These are phyloP conservation scores for Micromys minutus DNA, from an alignment of 2,113 vertebrate species.

Conservation along the genomic window DNA sequence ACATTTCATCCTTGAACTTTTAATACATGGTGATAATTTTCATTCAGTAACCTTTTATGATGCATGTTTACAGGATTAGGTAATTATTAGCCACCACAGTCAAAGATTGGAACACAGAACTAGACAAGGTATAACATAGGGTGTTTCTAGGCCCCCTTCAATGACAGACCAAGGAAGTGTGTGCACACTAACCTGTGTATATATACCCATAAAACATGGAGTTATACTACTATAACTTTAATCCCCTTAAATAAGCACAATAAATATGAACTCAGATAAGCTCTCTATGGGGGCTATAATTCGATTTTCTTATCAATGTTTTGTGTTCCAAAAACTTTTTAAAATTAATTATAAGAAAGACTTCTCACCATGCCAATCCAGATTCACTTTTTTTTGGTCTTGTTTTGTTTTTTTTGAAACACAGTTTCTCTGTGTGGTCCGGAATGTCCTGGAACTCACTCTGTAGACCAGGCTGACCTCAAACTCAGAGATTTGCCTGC, in stretches of 20 bases:
- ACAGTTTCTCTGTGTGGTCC: not conserved
- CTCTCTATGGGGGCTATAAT: not conserved
- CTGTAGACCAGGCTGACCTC: not conserved
- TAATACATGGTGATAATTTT: not conserved
- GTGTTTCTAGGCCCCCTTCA: not conserved
- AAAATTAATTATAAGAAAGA: conserved; percentile 14
- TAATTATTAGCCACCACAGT: not conserved
- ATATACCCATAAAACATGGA: not conserved
- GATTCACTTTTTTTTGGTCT: not conserved
- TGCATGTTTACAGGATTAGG: not conserved
- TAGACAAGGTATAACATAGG: not conserved
- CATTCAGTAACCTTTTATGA: conserved; percentile 7
- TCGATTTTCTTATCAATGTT: not conserved
- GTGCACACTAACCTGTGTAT: not conserved
- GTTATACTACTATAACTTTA: not conserved
- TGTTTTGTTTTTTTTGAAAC: not conserved
- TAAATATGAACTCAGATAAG: not conserved
- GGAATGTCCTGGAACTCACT: not conserved
- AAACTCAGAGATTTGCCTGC: not conserved
- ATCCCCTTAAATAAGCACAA: conserved; percentile 40
- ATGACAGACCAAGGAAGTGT: not conserved
- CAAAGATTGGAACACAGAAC: not conserved
- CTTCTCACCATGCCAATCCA: not conserved
- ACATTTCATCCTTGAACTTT: not conserved
- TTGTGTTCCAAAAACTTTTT: not conserved